Base-by-base conservation (phyloP, 2,888 invertebrate genomes). In the Crematogaster levior region DNA sequence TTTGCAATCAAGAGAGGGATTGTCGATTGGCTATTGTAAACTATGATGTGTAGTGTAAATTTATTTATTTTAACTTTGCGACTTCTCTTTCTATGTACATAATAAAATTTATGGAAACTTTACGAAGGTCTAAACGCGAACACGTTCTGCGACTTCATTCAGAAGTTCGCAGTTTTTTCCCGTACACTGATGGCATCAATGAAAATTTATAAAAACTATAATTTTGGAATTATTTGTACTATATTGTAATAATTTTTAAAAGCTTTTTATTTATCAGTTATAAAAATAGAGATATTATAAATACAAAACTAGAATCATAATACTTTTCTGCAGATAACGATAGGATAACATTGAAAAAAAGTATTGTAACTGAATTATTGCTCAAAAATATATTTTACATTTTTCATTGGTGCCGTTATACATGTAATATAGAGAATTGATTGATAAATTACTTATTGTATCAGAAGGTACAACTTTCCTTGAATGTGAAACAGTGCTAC, bases 351-450 rank as follows among this genome's bases (percentile, higher is more conserved):
- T 61, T 56, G 5, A 43, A 15, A 53, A 73, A 30, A 12, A 15
- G 12, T n/a, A 43, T 60, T 48, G 2, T 37, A 73, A 46, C 7
- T n/a, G 12, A 74, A 24, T 5, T 34, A 61, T 63, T 63, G 15
- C 15, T 63, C 10, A 65, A 74, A 48, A 10, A 12, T 60, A 24
- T 56, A n/a, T 53, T 18, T 24, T 37, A 37, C 10, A 37, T 24
- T 70, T 74, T 46, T 60, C 46, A 65, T 74, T 37, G 63, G 18
- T 73, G 73, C 21, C 18, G 10, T 74, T 10, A 74, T 24, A 21
- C 10, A 5, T 43, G 12, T 30, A 58, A 48, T 12, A 18, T 7
- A 34, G 12, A 24, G 10, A 74, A 74, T 1, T 43, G 40, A 40
- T 40, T 60, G 30, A 46, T 48, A n/a, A n/a, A n/a, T n/a, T n/a